Base-by-base conservation (phyloP, 2,797 vertebrate genomes). In the Podarcis siculus region DNA sequence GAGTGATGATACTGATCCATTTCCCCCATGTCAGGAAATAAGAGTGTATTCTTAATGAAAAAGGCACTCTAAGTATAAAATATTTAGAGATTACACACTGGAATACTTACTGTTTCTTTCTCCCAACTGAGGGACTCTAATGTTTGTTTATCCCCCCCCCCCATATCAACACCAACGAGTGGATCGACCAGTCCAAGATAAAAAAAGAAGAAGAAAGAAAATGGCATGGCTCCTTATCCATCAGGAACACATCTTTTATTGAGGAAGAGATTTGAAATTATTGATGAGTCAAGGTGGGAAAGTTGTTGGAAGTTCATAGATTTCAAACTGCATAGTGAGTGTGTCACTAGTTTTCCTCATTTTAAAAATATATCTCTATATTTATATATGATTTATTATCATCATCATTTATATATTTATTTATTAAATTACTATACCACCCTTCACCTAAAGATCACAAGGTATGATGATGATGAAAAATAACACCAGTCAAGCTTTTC, bases 61-160 rank as follows among this genome's bases (percentile, higher is more conserved):
- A 95, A 94, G 91, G 67, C 88, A 95, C 87, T 93, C 85, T 93
- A 89, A 72, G 85, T 92, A 94, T 93, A 91, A 94, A 95, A 95
- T 93, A 93, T 94, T 92, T 87, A 94, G 91, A 87, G 91, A 61
- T 69, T 90, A 87, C 88, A 92, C 82, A 30, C 72, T 94, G 79
- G 82, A 93, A 86, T 86, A 93, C 23, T 93, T 95, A 61, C 58
- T 82, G 27, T 27, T 69, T 69, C 27, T 69, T 39, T 67, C 92
- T 72, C 71, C 89, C 84, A 49, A 75, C 66, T 88, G 83, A 5
- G 75, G 30, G 10, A 77, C 5, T 66, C n/a, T 93, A 86, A 10
- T 19, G 82, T 92, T 81, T 85, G 19, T 45, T 90, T 91, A 49
- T 45, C 80, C 6, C 32, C 67, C 58, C 9, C 37, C 17, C 72